A percentile compares a stretch with the other conserved stretches of the same genome.
Conservation (phyloP, 2,888 invertebrate species). For the Nipponacmea schrenckii region DNA sequence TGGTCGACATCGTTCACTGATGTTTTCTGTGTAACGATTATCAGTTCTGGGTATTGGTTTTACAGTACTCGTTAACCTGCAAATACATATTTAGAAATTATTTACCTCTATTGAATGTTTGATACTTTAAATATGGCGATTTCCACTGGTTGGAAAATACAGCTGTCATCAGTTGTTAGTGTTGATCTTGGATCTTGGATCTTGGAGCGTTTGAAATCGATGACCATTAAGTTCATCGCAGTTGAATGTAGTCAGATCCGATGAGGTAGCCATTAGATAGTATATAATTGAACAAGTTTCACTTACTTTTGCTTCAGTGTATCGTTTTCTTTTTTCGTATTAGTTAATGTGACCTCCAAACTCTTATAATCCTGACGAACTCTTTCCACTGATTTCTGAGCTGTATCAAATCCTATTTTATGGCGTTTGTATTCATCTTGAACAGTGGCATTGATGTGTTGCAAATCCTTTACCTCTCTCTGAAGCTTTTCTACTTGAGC, state of each 20-base stretch:
- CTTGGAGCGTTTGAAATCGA: too few relatives aligned
- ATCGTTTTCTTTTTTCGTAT: constrained; percentile 52
- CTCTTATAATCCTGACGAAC: constrained; percentile 49
- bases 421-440: constrained; percentile 56
- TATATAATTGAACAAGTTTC: neutral
- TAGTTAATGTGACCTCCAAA: constrained; percentile 45
- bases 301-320: constrained; percentile 50
- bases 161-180: too few relatives aligned
- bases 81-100: constrained; percentile 7
- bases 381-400: constrained; percentile 51
- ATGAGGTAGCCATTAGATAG: too few relatives aligned
- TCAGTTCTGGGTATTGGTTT: constrained; percentile 42
- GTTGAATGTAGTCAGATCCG: too few relatives aligned
- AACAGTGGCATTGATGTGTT: constrained; percentile 39
- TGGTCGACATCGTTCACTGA: constrained; percentile 58
- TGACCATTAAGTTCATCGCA: too few relatives aligned
- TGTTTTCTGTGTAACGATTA: constrained; percentile 40
- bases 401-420: constrained; percentile 50
- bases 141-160: too few relatives aligned
- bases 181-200: too few relatives aligned
- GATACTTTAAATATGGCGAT: too few relatives aligned
- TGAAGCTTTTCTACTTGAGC: constrained; percentile 47
- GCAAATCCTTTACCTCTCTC: constrained; percentile 49
- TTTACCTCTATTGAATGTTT: too few relatives aligned
- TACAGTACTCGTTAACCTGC: constrained; percentile 43